Base-by-base conservation (phyloP, 2,113 vertebrate species). In the Alligator mississippiensis region DNA sequence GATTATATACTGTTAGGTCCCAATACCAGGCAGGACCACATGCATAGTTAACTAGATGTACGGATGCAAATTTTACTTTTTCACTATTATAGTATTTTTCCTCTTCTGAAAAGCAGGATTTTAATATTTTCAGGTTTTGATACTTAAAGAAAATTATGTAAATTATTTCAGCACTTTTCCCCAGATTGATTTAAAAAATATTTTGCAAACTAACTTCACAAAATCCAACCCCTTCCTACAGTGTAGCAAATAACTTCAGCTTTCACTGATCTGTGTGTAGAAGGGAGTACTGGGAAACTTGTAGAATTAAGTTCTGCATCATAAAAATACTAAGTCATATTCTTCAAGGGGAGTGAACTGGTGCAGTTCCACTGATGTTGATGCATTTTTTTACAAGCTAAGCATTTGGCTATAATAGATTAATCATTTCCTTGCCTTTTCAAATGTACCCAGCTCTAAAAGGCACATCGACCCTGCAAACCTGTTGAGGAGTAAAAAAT, bases 11-110 rank as follows among this genome's bases (percentile, higher is more conserved):
- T 1, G 5, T 15, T 62, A 60, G 76, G 62, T 64, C 6, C 77
- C 25, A 1, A n/a, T 54, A 54, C 84, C 92, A 47, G 47, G 47
- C 80, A 68, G 54, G 77, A 13, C 15, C 62, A 21, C 22, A n/a
- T 0, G 1, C 11, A 77, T 25, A 16, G 6, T 83, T 61, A 9
- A 54, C 58, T 77, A 3, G 0, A 34, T 74, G 78, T 1, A 1
- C 24, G n/a, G 4, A 2, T 0, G 1, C 24, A 54, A 19, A 2
- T 85, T 54, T 58, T 54, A 30, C 2, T 2, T 77, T 77, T 77
- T 47, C 47, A 47, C 47, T 47, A 47, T 47, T 47, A 47, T 9
- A 64, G 38, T 16, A 4, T 82, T 91, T 86, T 19, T 80, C 82
- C 66, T 75, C 30, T 22, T 38, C 76, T 70, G 78, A 60, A 63